A percentile compares a stretch with the other conserved stretches of the same genome.
Evolutionary conservation across 2,113 vertebrate genomes (phyloP).

Genomic region (Nyctibius bracteatus): DNA sequence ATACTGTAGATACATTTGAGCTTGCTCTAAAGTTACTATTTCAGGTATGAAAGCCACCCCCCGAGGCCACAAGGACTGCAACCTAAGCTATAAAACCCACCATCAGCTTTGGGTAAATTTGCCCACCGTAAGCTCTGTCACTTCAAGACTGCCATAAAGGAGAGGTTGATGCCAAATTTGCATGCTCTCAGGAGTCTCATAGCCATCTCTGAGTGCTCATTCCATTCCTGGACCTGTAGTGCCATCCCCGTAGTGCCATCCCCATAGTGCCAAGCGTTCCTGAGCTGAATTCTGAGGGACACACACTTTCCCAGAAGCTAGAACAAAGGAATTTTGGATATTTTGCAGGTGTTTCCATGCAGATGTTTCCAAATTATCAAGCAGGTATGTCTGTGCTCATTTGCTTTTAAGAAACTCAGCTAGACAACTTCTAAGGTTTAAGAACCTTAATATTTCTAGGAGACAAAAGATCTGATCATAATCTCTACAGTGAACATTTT

Average conservation of each 20-base stretch:
- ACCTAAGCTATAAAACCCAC: neutral
- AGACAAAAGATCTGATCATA: neutral
- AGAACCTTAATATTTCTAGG: neutral
- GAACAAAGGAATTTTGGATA: neutral
- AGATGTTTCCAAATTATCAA: neutral
- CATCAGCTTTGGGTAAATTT: neutral
- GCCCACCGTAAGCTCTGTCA: accelerated
- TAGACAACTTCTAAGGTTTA: neutral
- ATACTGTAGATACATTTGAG: neutral
- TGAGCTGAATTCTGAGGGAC: neutral
- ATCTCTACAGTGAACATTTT: neutral
- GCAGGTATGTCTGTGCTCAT: neutral
- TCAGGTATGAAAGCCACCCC: neutral
- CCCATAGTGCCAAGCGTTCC: accelerated
- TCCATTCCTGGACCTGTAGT: neutral
- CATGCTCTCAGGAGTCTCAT: accelerated
- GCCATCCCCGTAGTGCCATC: too few relatives aligned
- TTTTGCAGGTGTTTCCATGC: neutral
- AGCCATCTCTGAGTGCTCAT: neutral
- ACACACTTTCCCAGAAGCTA: neutral
- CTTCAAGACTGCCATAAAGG: neutral
- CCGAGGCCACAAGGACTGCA: neutral
- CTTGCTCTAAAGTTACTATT: neutral
- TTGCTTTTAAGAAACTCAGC: neutral
- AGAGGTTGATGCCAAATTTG: neutral